These are phyloP conservation scores for Flabesymbios commensalis DNA, from an alignment of 2,888 invertebrate genomes.

Conservation along the genomic window DNA sequence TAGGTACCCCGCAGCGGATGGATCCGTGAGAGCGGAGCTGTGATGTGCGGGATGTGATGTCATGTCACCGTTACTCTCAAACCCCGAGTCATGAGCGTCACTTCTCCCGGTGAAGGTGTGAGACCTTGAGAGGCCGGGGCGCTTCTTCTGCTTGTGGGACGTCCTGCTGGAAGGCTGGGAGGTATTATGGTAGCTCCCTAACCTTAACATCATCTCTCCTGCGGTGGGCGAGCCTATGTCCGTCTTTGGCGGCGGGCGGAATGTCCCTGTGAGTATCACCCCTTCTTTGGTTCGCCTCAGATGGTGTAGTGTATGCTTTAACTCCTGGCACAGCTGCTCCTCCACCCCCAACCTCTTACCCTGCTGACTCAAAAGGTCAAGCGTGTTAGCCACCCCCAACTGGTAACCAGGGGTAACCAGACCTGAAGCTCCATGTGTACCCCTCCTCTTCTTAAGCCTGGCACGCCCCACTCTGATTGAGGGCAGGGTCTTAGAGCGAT, in stretches of 20 bases:
- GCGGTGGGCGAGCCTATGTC: no score
- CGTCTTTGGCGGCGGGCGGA: no score
- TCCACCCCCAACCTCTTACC: conserved; percentile 19
- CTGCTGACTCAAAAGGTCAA: conserved; percentile 18
- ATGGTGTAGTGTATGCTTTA: conserved; percentile 15
- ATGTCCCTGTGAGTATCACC: no score
- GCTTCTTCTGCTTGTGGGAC: no score
- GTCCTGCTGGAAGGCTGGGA: no score
- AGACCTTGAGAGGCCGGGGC: no score
- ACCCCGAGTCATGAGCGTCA: neutral
- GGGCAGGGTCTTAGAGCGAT: conserved; percentile 23
- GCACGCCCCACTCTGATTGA: conserved; percentile 15
- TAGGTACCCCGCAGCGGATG: no score
- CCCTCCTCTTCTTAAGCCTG: neutral
- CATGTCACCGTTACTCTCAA: neutral
- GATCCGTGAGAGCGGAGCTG: no score
- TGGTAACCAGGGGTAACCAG: conserved; percentile 3
- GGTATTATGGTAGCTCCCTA: no score
- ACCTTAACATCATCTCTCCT: no score
- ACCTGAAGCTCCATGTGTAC: neutral
- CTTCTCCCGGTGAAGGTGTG: no score
- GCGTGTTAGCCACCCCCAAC: conserved; percentile 21
- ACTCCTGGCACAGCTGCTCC: conserved; percentile 14
- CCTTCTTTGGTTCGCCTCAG: conserved; percentile 13
- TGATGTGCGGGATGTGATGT: no score